Percentiles rank a stretch among this genome's conserved stretches.
Conservation (phyloP, 2,888 invertebrate genomes). For the Syrista parreyssii region DNA sequence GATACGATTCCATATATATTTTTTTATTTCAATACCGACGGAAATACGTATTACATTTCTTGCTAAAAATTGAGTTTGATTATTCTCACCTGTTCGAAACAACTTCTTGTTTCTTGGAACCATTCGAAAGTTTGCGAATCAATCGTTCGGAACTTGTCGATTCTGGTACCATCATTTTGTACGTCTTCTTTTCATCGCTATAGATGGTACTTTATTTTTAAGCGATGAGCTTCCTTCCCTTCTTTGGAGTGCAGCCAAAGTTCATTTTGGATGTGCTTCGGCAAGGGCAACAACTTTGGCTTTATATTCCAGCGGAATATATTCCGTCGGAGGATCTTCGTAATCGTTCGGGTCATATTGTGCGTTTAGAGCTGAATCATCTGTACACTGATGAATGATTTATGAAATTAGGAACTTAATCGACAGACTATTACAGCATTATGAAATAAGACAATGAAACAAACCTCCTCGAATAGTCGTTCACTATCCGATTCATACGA, state of each 20-base stretch:
- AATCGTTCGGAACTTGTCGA: constrained; percentile 16
- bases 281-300: constrained; percentile 4
- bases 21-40: no score
- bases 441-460: neutral
- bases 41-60: no score
- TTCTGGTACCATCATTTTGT: constrained; percentile 16
- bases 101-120: constrained; percentile 15
- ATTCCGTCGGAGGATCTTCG: constrained; percentile 3
- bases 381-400: neutral
- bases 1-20: no score
- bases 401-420: neutral
- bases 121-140: constrained; percentile 18
- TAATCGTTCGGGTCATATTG: constrained; percentile 6
- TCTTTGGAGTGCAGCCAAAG: constrained; percentile 10
- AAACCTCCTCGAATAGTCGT: no score
- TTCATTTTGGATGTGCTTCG: constrained; percentile 19
- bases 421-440: neutral
- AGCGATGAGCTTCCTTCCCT: constrained; percentile 8
- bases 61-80: neutral
- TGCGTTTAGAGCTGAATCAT: neutral
- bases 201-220: constrained; percentile 14
- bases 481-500: no score
- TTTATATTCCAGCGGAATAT: constrained; percentile 14
- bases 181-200: constrained; percentile 16
- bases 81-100: constrained; percentile 8